Evolutionary conservation across 2,888 invertebrate genomes (phyloP).

Genomic region (Papilio demoleus): DNA sequence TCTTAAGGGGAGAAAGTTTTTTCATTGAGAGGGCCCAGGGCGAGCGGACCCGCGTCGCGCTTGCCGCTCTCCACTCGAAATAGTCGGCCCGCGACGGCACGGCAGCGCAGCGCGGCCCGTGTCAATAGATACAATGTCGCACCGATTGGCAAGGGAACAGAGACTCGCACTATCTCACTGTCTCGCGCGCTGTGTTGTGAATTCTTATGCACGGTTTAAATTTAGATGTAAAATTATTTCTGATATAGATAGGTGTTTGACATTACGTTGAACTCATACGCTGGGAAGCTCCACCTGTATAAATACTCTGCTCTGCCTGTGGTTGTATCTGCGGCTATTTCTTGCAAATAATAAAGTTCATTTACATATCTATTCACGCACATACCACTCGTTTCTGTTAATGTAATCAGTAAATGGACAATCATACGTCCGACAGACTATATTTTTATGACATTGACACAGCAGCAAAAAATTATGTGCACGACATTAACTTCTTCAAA

Average conservation of each 20-base stretch:
- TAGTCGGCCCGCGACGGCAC: constrained; percentile 61
- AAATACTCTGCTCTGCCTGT: constrained; percentile 64
- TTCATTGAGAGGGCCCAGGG: constrained; percentile 53
- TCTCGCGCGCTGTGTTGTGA: constrained; percentile 83
- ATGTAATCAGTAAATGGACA: neutral
- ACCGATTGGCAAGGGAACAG: constrained; percentile 81
- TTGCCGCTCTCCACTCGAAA: constrained; percentile 68
- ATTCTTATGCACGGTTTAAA: constrained; percentile 82
- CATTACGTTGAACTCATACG: constrained; percentile 84
- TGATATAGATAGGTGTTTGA: constrained; percentile 83
- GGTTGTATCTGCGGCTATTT: constrained; percentile 39
- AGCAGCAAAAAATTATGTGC: neutral
- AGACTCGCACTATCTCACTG: constrained; percentile 82
- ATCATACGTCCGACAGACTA: too few relatives aligned
- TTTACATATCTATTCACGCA: neutral
- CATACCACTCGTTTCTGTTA: neutral
- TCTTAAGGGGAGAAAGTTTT: constrained; percentile 56
- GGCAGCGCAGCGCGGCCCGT: constrained; percentile 67
- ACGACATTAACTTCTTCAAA: neutral
- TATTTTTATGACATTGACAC: neutral
- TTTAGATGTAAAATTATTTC: constrained; percentile 82
- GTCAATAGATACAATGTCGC: constrained; percentile 82
- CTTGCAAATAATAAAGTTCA: constrained; percentile 45
- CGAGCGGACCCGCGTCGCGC: constrained; percentile 54
- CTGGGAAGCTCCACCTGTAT: constrained; percentile 80